These are phyloP conservation scores for Tenthredo amoena DNA, from an alignment of 2,888 invertebrate species.

Conservation along the genomic window DNA sequence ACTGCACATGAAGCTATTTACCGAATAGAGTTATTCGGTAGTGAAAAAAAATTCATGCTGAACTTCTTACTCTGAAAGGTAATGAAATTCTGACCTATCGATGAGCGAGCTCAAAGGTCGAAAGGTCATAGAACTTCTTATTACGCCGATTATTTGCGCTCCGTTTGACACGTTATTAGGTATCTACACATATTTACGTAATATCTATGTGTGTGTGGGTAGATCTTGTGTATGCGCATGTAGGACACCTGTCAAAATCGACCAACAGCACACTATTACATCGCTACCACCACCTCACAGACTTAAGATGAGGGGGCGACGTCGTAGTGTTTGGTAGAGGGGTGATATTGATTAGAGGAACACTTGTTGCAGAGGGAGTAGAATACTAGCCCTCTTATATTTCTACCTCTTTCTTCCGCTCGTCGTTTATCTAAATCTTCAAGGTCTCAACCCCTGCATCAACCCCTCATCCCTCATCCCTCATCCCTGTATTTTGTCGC, in stretches of 20 bases:
- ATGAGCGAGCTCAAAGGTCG: neutral
- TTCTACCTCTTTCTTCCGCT: neutral
- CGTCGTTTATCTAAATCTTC: slow-evolving; percentile 22
- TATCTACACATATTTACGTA: neutral
- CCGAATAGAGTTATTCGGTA: neutral
- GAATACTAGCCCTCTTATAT: slow-evolving; percentile 26
- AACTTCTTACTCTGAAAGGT: neutral
- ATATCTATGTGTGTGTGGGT: neutral
- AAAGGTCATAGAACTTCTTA: slow-evolving; percentile 11
- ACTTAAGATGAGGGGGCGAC: neutral
- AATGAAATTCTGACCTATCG: neutral
- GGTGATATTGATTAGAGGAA: slow-evolving; percentile 63
- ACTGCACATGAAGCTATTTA: neutral
- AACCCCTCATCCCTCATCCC: neutral
- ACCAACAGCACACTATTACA: neutral
- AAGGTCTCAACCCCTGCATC: slow-evolving; percentile 15
- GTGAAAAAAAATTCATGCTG: neutral
- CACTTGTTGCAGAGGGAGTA: slow-evolving; percentile 63
- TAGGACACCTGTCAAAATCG: slow-evolving; percentile 22
- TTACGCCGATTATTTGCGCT: neutral
- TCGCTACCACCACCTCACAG: neutral
- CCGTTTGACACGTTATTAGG: neutral
- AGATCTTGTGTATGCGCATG: slow-evolving; percentile 1
- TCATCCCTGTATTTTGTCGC: slow-evolving; percentile 15
- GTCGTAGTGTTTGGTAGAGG: slow-evolving; percentile 43